Conservation (phyloP, 37 sponge, comb jelly and placozoan species). For the Hexactinellida sp. region DNA sequence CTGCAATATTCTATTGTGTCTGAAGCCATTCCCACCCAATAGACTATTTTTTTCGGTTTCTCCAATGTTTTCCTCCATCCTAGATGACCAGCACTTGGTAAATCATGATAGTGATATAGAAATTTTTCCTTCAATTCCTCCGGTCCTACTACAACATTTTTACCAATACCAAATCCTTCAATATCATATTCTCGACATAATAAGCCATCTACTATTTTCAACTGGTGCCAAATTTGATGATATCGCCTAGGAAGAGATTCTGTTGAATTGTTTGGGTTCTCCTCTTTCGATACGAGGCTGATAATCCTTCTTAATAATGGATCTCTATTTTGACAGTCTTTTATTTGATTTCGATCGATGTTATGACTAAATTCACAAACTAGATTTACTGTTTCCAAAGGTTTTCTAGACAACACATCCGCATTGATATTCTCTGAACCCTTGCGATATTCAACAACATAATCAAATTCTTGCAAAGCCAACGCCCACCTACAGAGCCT, state of each 20-base stretch:
- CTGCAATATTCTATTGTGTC: slow-evolving; percentile 16
- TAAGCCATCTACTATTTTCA: slow-evolving; percentile 18
- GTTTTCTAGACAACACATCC: slow-evolving; percentile 3
- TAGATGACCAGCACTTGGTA: slow-evolving; percentile 28
- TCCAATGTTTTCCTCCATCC: slow-evolving; percentile 20
- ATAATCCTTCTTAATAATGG: not conserved
- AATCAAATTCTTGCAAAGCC: slow-evolving; percentile 20
- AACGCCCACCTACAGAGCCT: slow-evolving; percentile 25
- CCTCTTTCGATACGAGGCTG: not conserved
- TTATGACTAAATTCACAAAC: not conserved
- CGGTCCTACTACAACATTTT: not conserved
- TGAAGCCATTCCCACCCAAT: slow-evolving; percentile 24
- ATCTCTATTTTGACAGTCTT: not conserved
- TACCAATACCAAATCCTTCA: not conserved
- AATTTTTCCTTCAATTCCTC: not conserved
- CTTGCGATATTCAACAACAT: too few species aligned
- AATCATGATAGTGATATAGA: slow-evolving; percentile 20
- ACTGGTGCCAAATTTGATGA: slow-evolving; percentile 1
- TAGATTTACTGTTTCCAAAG: not conserved
- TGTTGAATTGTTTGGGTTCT: not conserved
- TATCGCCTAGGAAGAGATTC: not conserved
- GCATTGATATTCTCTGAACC: slow-evolving; percentile 23
- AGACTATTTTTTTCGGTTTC: not conserved
- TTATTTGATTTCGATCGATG: not conserved
- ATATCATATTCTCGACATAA: slow-evolving; percentile 8